Evolutionary conservation across 1,140 invertebrate species (phyloP), one percentile per base, ranked within the genome.

Genomic region (Geopemphigus sp.): DNA sequence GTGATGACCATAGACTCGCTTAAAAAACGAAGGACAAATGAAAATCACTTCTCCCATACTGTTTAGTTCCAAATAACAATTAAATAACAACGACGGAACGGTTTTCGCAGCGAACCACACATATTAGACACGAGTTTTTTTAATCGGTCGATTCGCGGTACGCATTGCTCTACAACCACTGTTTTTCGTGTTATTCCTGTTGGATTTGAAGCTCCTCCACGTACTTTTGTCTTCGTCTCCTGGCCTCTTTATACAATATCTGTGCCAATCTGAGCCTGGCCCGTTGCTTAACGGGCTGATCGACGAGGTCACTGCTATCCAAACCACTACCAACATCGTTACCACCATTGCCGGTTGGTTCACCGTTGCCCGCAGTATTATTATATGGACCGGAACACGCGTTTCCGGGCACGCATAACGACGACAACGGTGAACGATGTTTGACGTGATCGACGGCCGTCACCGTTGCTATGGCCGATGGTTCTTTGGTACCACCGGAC

Each of bases 181-280:
- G 3, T 39, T 3, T 39, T 39, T 8, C 32, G 3, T 5, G 22
- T 54, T 29, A 72, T 54, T 72, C 68, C 15, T 57, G 74, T 78
- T 78, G 56, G 22, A 47, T 78, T 63, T 78, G 39, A 6, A 61
- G 39, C 19, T 78, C 74, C 17, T 78, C 56, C 1, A 61, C n/a
- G 24, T 78, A 61, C 17, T 78, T 78, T 50, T 78, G 74, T 19
- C 54, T 78, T 14, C 74, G 32, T 5, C 74, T 61, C 10, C 56
- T 45, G 3, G 74, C 74, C 17, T 78, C 74, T 5, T 78, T 78
- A 10, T 78, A 78, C 39, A 78, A 19, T 61, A 78, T 61, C 14
- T 78, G 56, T 0, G 74, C 74, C 22, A 78, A 61, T 22, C 61
- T 78, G 1, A 78, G 56, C 22, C 56, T 61, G 1, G 74, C 74